Evolutionary conservation across 1,140 invertebrate species (phyloP).

Genomic region (Cotesia vestalis): DNA sequence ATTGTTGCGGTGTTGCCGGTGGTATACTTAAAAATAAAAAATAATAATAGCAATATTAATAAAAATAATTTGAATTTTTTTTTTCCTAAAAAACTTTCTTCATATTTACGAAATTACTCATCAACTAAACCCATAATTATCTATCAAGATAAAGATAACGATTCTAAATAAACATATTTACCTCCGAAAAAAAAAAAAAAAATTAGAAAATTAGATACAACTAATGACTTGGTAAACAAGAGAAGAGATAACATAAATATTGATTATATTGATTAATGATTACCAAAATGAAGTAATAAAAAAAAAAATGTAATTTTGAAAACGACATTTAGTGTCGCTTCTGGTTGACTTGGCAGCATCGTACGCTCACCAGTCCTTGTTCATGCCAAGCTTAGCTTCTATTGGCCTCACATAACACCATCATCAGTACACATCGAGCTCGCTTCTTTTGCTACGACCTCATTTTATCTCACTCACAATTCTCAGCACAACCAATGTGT

Average conservation of each 20-base stretch:
- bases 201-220: not conserved
- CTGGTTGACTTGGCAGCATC: conserved; percentile 16
- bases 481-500: conserved; percentile 6
- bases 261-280: no score
- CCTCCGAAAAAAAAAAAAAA: not conserved
- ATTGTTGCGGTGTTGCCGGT: no score
- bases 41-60: no score
- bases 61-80: no score
- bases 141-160: no score
- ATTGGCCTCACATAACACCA: conserved; percentile 14
- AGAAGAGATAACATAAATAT: not conserved
- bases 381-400: conserved; percentile 26
- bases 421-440: not conserved
- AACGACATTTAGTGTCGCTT: conserved; percentile 3
- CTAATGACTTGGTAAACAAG: not conserved
- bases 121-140: no score
- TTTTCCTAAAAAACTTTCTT: no score
- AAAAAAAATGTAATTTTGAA: not conserved
- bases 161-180: conserved; percentile 2
- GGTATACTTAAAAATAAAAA: no score
- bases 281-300: no score
- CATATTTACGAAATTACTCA: no score
- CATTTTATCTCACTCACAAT: conserved; percentile 1
- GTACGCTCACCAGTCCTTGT: not conserved
- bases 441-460: not conserved